phyloP scores from a whole-genome alignment of 1,140 invertebrate species.

The Lordiphosa mommai region DNA sequence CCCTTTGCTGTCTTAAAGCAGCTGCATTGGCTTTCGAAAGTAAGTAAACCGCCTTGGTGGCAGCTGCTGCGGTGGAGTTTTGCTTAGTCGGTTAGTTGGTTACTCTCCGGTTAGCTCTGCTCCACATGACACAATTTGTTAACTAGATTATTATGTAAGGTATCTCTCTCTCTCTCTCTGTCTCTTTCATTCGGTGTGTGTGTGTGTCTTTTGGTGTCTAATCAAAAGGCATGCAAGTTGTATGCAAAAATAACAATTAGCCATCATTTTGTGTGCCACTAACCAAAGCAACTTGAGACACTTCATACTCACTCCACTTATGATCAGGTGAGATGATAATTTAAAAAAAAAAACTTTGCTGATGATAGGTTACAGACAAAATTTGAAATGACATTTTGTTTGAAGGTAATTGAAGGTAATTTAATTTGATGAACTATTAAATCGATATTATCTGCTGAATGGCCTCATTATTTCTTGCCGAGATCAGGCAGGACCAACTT shows the following conservation, averaged over 20 bases:
- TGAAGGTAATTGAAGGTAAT: slow-evolving; percentile 31
- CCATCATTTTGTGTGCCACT: slow-evolving; percentile 60
- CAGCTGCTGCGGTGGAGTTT: slow-evolving; percentile 15
- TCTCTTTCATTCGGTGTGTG: slow-evolving; percentile 16
- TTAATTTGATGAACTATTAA: slow-evolving; percentile 17
- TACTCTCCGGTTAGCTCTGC: slow-evolving; percentile 9
- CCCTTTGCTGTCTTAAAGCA: not conserved
- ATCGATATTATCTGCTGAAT: no score
- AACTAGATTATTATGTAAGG: slow-evolving; percentile 74
- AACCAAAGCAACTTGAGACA: slow-evolving; percentile 19
- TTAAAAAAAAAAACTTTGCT: slow-evolving; percentile 59
- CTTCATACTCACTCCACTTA: not conserved
- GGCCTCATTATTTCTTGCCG: no score
- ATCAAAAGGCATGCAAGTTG: slow-evolving; percentile 56
- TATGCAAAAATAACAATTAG: slow-evolving; percentile 74
- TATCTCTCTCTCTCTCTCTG: slow-evolving; percentile 26
- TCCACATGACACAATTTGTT: slow-evolving; percentile 74
- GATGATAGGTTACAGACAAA: slow-evolving; percentile 41
- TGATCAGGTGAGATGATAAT: slow-evolving; percentile 45
- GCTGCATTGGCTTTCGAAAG: slow-evolving; percentile 59
- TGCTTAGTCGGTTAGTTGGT: slow-evolving; percentile 33
- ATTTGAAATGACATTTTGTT: slow-evolving; percentile 57
- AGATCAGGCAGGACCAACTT: no score
- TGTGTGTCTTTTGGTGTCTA: slow-evolving; percentile 29
- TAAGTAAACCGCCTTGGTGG: slow-evolving; percentile 44